A percentile compares a stretch with the other conserved stretches of the same genome.
These are phyloP conservation scores for Neuroterus valhalla DNA, from an alignment of 1,140 invertebrate genomes.

Conservation along the genomic window DNA sequence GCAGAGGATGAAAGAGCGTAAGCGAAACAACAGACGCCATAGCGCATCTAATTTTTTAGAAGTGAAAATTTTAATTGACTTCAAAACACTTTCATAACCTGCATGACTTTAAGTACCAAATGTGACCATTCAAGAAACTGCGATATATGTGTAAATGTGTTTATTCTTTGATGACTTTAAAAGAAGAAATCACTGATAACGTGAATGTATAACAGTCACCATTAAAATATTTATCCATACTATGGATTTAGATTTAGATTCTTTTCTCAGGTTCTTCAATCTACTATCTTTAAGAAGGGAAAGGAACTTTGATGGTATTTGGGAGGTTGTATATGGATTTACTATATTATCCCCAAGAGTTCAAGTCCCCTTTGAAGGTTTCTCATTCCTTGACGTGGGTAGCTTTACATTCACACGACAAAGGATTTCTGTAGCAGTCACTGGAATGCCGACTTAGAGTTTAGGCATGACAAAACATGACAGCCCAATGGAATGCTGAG, in stretches of 20 bases:
- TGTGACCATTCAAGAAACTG: too few relatives aligned
- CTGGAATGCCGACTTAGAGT: conserved; percentile 12
- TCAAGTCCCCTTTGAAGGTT: conserved; percentile 9
- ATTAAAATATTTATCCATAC: too few relatives aligned
- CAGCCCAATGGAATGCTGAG: conserved; percentile 15
- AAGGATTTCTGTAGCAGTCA: conserved; percentile 20
- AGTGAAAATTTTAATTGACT: not conserved
- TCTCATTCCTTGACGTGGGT: conserved; percentile 24
- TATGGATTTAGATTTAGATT: conserved; percentile 1
- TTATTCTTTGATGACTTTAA: too few relatives aligned
- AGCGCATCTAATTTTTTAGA: not conserved
- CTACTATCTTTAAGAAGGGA: not conserved
- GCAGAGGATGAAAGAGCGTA: not conserved
- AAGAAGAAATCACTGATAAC: too few relatives aligned
- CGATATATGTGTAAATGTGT: too few relatives aligned
- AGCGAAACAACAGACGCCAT: not conserved
- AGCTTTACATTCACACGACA: conserved; percentile 20
- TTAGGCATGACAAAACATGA: conserved; percentile 9
- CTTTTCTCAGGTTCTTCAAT: not conserved
- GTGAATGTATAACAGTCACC: too few relatives aligned
- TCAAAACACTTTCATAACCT: too few relatives aligned
- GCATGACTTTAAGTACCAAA: too few relatives aligned
- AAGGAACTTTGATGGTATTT: not conserved
- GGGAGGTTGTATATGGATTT: not conserved
- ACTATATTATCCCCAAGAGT: not conserved